Conservation (phyloP, 2,113 vertebrate species). For the Zosterops lateralis region DNA sequence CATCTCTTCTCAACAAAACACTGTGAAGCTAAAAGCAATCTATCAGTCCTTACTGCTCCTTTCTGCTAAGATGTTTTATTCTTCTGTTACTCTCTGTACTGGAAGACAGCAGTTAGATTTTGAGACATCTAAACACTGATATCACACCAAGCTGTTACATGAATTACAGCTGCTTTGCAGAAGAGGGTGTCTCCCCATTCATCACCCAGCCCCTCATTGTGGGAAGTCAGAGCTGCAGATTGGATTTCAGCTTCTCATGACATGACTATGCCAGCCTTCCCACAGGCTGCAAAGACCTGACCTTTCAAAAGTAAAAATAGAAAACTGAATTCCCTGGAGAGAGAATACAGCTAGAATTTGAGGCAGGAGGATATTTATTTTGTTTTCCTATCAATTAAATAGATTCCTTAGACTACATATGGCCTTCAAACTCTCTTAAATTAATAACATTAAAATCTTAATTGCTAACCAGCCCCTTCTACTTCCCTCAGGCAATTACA, state of each 20-base stretch:
- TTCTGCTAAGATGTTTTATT: background rate
- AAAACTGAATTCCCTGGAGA: background rate
- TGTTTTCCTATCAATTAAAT: constrained; percentile 31
- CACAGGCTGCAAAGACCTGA: background rate
- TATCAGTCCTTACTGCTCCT: background rate
- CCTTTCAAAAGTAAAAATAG: constrained; percentile 39
- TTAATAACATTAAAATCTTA: constrained; percentile 47
- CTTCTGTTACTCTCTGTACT: background rate
- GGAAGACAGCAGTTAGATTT: background rate
- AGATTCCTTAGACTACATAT: background rate
- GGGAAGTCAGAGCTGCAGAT: background rate
- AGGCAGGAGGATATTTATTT: constrained; percentile 5
- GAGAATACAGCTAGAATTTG: background rate
- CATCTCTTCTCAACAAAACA: background rate
- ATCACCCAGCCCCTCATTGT: background rate
- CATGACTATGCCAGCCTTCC: background rate
- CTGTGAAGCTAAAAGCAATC: background rate
- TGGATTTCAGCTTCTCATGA: background rate
- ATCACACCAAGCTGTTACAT: background rate
- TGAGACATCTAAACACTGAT: background rate
- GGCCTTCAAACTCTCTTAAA: constrained; percentile 39
- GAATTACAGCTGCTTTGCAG: background rate
- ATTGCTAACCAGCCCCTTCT: constrained; percentile 41
- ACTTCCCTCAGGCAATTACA: constrained; percentile 24
- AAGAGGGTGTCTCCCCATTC: background rate